Conservation (phyloP, 2,797 vertebrate genomes). For the Nasua narica region DNA sequence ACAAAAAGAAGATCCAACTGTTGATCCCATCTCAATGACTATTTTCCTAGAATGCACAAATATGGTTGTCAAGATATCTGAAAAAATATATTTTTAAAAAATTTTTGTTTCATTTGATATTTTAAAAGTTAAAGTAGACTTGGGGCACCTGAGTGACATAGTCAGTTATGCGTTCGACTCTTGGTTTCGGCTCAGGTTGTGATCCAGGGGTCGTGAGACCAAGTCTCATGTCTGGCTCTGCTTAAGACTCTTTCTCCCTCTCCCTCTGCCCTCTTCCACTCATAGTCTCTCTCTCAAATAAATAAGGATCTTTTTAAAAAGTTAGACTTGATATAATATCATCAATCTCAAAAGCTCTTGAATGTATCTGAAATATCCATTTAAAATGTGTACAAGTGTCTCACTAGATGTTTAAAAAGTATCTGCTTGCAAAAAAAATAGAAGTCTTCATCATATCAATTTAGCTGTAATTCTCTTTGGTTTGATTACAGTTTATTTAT, state of each 20-base stretch:
- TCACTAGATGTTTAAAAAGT: not conserved
- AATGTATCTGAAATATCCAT: not conserved
- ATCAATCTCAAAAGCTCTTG: not conserved
- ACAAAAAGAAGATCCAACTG: not conserved
- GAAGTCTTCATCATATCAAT: not conserved
- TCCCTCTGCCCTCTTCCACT: not conserved
- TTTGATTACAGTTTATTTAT: slow-evolving; percentile 26
- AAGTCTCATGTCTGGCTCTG: not conserved
- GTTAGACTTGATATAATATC: not conserved
- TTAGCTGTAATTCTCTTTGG: slow-evolving; percentile 2
- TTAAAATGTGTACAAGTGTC: slow-evolving; percentile 1
- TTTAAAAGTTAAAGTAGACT: slow-evolving; percentile 25
- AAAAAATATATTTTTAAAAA: not conserved
- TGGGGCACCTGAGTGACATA: not conserved
- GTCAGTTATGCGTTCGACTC: not conserved
- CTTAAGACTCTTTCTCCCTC: not conserved
- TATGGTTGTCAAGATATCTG: slow-evolving; percentile 6
- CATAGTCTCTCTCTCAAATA: not conserved
- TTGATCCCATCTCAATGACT: not conserved
- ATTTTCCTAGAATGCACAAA: slow-evolving; percentile 18
- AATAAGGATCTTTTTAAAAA: not conserved
- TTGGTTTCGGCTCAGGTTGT: not conserved
- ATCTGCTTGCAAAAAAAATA: not conserved
- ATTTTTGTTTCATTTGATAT: not conserved
- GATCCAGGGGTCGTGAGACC: not conserved